Evolutionary conservation across 2,888 invertebrate species (phyloP).

Genomic region (Drosophila pegasa): DNA sequence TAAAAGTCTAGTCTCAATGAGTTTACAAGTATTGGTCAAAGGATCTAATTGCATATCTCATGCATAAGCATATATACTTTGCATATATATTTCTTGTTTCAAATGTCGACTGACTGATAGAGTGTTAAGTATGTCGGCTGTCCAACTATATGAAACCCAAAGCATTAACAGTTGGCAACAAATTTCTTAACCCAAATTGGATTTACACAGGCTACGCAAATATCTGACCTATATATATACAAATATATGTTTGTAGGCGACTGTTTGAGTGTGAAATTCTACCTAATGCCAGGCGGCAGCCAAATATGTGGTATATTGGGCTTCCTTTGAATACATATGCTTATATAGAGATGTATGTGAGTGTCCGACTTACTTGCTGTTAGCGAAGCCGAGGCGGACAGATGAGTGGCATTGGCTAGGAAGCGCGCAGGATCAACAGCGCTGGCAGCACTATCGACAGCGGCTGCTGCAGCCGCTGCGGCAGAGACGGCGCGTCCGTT

Average conservation of each 20-base stretch:
- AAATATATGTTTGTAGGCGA: constrained; percentile 12
- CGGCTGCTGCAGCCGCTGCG: constrained; percentile 65
- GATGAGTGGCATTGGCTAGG: constrained; percentile 83
- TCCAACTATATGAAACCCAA: constrained; percentile 1
- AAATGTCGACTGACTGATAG: neutral
- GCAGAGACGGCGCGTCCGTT: constrained; percentile 72
- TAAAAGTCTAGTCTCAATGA: neutral
- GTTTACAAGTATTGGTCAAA: neutral
- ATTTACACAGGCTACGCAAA: constrained; percentile 79
- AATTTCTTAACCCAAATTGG: constrained; percentile 13
- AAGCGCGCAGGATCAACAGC: constrained; percentile 57
- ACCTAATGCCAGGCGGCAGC: constrained; percentile 47
- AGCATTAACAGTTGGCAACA: constrained; percentile 37
- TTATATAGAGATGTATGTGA: constrained; percentile 2
- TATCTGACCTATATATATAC: constrained; percentile 30
- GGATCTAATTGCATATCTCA: neutral
- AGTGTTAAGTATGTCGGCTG: neutral
- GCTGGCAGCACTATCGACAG: constrained; percentile 42
- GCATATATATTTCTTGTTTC: neutral
- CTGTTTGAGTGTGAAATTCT: constrained; percentile 58
- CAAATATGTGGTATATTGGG: constrained; percentile 13
- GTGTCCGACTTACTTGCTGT: constrained; percentile 88
- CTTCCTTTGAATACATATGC: constrained; percentile 6
- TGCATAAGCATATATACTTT: neutral
- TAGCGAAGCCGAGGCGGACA: constrained; percentile 89